Evolutionary conservation across 2,888 invertebrate species (phyloP), one percentile per base, ranked within the genome.

Genomic region (Melangyna quadrimaculata): DNA sequence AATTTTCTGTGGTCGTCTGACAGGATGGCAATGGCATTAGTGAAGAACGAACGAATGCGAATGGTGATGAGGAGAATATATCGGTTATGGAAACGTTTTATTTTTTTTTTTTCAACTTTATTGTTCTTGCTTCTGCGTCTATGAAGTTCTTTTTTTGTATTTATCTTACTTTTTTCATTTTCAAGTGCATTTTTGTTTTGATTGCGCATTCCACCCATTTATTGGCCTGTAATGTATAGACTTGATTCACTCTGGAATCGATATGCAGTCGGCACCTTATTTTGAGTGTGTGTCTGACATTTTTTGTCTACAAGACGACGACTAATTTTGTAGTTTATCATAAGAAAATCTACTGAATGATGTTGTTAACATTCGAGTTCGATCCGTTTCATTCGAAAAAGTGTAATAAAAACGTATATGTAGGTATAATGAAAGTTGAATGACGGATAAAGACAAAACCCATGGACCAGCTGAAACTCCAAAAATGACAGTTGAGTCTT

Each of bases 101-200:
- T 65, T 75, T 63, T 61, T 48, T 43, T 70, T 63, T 61, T 48
- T 43, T 70, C 70, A 72, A 22, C 24, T 77, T 73, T 55, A 73
- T 73, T 29, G 78, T 67, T 24, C 14, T 17, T 70, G 17, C 35
- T 22, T 63, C 40, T 55, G n/a, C n/a, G 55, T 59, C 37, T 45
- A 63, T 43, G 27, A 63, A 63, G n/a, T 61, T 61, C 7, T 27
- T 4, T 40, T 14, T 70, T 4, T 40, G 8, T 70, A 22, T 74
- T 37, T 37, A 40, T 35, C 5, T 24, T n/a, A n/a, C n/a, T n/a
- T n/a, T 40, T 72, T 24, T 51, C 8, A 17, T 12, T 82, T 78
- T 73, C 82, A 78, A 82, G 78, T 78, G 78, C 78, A 78, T 78
- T 82, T 81, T 32, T 65, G 32, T 70, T 71, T 78, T 82, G 73